Evolutionary conservation across 2,888 invertebrate genomes (phyloP).

Genomic region (Pinctada fucata): DNA sequence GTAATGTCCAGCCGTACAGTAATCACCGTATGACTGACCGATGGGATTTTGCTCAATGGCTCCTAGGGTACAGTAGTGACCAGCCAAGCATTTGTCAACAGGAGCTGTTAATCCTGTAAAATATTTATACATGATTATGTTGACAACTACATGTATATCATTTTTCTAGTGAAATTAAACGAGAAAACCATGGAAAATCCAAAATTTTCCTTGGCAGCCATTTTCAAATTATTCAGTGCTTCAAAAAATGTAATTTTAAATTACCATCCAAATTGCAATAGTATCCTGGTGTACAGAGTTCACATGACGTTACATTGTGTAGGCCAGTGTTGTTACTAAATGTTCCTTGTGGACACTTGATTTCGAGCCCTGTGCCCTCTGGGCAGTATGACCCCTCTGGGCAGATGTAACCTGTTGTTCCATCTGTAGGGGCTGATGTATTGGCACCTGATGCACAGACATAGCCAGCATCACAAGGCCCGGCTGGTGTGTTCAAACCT

Average conservation of each 20-base stretch:
- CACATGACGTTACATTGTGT: slow-evolving; percentile 68
- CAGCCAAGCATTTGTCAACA: slow-evolving; percentile 66
- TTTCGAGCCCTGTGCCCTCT: slow-evolving; percentile 65
- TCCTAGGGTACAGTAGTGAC: slow-evolving; percentile 63
- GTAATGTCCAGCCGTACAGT: slow-evolving; percentile 70
- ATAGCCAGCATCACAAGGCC: slow-evolving; percentile 70
- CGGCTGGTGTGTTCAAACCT: slow-evolving; percentile 60
- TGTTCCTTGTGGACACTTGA: slow-evolving; percentile 72
- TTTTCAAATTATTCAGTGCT: no score
- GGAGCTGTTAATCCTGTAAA: slow-evolving; percentile 62
- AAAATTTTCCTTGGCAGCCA: no score
- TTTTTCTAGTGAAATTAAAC: neutral
- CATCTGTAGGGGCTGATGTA: slow-evolving; percentile 66
- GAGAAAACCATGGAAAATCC: neutral
- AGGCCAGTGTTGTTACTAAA: slow-evolving; percentile 67
- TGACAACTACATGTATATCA: neutral
- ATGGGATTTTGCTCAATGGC: slow-evolving; percentile 59
- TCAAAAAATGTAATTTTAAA: neutral
- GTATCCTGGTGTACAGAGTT: slow-evolving; percentile 67
- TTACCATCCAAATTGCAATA: slow-evolving; percentile 70
- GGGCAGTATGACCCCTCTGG: slow-evolving; percentile 71
- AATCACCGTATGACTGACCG: slow-evolving; percentile 65
- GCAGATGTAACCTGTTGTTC: slow-evolving; percentile 68
- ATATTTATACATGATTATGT: neutral
- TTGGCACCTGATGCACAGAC: slow-evolving; percentile 69